phyloP scores from a whole-genome alignment of 2,113 vertebrate genomes.

The Phyllopteryx taeniolatus region DNA sequence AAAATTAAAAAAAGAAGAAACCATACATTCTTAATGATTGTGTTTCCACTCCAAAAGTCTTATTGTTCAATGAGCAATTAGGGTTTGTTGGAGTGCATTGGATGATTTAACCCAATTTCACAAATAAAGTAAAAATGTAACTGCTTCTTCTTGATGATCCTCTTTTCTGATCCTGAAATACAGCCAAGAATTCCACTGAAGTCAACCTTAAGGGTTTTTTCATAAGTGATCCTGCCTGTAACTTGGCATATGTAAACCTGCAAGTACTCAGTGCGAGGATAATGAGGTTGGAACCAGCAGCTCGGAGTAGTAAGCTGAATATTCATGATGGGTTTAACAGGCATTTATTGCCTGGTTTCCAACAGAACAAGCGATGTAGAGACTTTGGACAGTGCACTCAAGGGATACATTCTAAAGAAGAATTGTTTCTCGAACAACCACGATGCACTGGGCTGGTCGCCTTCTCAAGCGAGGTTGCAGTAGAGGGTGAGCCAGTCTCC shows the following conservation, averaged over 20 bases:
- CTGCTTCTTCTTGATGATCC: constrained; percentile 25
- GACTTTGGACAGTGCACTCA: constrained; percentile 69
- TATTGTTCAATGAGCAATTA: constrained; percentile 44
- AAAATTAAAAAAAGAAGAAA: constrained; percentile 25
- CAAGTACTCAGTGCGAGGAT: constrained; percentile 49
- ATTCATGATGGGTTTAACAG: constrained; percentile 74
- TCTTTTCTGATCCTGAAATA: constrained; percentile 21
- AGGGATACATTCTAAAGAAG: constrained; percentile 36
- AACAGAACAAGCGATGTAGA: constrained; percentile 63
- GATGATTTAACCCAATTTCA: constrained; percentile 27
- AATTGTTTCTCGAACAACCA: neutral
- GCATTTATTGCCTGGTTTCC: constrained; percentile 70
- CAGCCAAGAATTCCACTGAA: constrained; percentile 45
- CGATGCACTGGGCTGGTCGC: neutral
- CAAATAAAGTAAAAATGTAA: constrained; percentile 8
- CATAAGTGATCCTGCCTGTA: constrained; percentile 47
- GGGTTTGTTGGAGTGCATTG: constrained; percentile 26
- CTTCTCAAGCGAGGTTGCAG: neutral
- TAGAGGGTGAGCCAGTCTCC: neutral
- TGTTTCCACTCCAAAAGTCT: constrained; percentile 39
- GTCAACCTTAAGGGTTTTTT: constrained; percentile 52
- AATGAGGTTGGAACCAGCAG: constrained; percentile 54
- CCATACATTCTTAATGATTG: constrained; percentile 51
- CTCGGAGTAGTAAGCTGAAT: constrained; percentile 65
- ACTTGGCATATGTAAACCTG: constrained; percentile 55